Evolutionary conservation across 2,888 invertebrate species (phyloP), one percentile per base, ranked within the genome.

Genomic region (Axea sp.): DNA sequence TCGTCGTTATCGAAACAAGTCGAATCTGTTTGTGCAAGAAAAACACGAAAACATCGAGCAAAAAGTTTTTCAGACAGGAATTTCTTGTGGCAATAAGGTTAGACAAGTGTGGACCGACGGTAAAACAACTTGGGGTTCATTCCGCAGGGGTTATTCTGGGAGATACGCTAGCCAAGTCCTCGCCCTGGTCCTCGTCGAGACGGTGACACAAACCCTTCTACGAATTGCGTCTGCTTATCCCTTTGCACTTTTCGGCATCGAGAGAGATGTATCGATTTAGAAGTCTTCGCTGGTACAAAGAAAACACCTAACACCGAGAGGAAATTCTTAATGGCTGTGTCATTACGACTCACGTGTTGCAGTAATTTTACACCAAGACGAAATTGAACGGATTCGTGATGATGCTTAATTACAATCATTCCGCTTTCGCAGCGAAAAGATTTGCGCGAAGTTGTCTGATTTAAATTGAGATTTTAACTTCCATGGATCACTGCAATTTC

Each of bases 131-230:
- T 30, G 26, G 39, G 41, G 47, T 31, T 60, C 30, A 45, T 68
- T 59, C 51, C 64, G 43, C 35, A 41, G 33, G 49, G 60, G 69
- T 62, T 65, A 76, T 75, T 76, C 75, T 73, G 73, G 62, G 57
- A 62, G 53, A 24, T 30, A 9, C 59, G 43, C 51, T 53, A n/a
- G 35, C 30, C 33, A 43, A 39, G 12, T 28, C 35, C 39, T 7
- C 26, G 31, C n/a, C 51, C 51, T 51, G 43, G 47, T 57, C 35
- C 43, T 53, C 45, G 28, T 53, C 35, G 30, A 43, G 51, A 45
- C 51, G 41, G 14, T 45, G 39, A 43, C 37, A 30, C 28, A 30
- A 45, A 55, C 45, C 65, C 65, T 45, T 65, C 65, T 65, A 17
- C 41, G 64, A 64, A 64, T 51, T 35, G 35, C 53, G 53, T 64